phyloP scores from a whole-genome alignment of 2,113 vertebrate genomes.

The Zosterops pallidus region DNA sequence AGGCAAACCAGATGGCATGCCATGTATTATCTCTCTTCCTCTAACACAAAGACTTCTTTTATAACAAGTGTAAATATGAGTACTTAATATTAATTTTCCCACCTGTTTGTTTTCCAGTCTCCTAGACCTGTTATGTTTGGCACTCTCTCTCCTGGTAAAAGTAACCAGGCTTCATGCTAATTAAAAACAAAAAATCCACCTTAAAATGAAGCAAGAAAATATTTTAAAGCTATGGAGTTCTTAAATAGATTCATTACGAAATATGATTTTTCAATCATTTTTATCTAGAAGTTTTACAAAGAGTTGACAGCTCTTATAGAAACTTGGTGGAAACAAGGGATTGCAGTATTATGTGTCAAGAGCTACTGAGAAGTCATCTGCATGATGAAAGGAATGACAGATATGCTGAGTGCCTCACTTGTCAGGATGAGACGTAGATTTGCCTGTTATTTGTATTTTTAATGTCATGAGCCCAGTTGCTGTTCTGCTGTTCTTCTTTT shows the following conservation, averaged over 20 bases:
- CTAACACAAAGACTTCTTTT: not conserved
- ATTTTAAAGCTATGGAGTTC: not conserved
- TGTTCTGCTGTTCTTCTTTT: not conserved
- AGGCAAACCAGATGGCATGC: not conserved
- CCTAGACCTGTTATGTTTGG: not conserved
- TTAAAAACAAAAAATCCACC: not conserved
- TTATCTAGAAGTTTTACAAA: not conserved
- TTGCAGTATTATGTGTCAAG: not conserved
- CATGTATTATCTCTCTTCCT: not conserved
- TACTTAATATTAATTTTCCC: not conserved
- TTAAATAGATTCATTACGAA: not conserved
- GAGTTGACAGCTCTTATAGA: not conserved
- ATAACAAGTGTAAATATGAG: not conserved
- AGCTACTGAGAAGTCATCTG: not conserved
- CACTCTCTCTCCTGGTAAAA: not conserved
- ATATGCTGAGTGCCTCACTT: not conserved
- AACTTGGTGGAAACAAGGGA: not conserved
- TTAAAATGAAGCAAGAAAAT: not conserved
- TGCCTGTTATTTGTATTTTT: not conserved
- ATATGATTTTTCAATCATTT: not conserved
- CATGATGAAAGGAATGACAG: not conserved
- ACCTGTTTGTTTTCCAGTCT: constrained; percentile 24
- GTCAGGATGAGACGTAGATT: not conserved
- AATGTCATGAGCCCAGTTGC: not conserved
- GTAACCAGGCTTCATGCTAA: not conserved